Evolutionary conservation across 2,113 vertebrate species (phyloP), one percentile per base, ranked within the genome.

Genomic region (Cephalopterus ornatus): DNA sequence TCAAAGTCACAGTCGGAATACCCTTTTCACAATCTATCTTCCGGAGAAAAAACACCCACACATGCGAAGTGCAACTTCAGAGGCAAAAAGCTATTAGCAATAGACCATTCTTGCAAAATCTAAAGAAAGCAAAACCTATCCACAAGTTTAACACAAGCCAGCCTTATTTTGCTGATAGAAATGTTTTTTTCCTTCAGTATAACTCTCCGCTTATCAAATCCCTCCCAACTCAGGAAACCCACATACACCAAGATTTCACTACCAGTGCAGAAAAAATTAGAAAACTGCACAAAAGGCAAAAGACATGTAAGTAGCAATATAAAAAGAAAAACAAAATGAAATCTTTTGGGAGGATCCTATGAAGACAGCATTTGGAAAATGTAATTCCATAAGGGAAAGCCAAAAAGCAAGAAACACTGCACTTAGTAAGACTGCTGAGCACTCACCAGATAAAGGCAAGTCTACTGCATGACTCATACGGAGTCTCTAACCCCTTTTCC

Each of bases 221-320:
- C 32, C 49, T 93, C 72, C 68, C 79, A 86, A 27, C 39, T 62
- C 85, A 77, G 85, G 79, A 96, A 96, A 96, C 26, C 56, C 72
- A 86, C 75, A 92, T 23, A 92, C 93, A 92, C 56, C 63, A 91
- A 91, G 52, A 88, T 67, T 46, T 86, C 59, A 80, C 65, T 72
- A 47, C 42, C 55, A 93, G 33, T 27, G 9, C 37, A 59, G 67
- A 84, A 94, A 94, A 94, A 85, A 79, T 23, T 27, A 93, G 39
- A 35, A 67, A 92, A 90, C 20, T 89, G 44, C 12, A 19, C 23
- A 80, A 77, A 37, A 13, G 27, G 35, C 21, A 92, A 75, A 93
- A 90, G 39, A 28, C 32, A 85, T 47, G 18, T 12, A 77, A 85
- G 53, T 2, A 65, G 28, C 12, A 59, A 63, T 39, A 80, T 8